Evolutionary conservation across 2,797 vertebrate genomes (phyloP), one percentile per base, ranked within the genome.

Genomic region (Phoxinus dragarum): DNA sequence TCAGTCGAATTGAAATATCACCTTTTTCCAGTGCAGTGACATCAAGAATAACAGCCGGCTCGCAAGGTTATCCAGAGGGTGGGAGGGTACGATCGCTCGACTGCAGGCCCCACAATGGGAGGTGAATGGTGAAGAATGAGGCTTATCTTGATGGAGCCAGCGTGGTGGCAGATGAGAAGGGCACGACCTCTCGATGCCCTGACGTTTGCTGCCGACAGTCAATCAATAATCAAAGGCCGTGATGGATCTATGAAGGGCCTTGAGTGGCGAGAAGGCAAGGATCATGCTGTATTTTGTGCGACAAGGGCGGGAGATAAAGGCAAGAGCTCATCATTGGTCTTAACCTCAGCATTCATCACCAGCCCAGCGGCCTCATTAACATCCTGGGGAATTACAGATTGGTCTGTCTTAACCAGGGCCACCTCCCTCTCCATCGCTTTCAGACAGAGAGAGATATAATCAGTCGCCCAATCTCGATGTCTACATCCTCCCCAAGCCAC

Each of bases 321-420:
- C 84, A 84, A 68, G 81, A 68, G 59, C 56, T 82, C 89, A 85
- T 84, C 86, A 86, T 86, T 88, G 73, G 84, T 52, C 78, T 84
- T 84, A 88, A 92, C 91, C 89, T 83, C 68, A 36, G 82, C 82
- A 88, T 87, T 86, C 74, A 89, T 90, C 84, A 90, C 82, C 75
- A 36, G 74, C 84, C 69, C 74, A 72, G 86, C 80, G 81, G 72
- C 80, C 89, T 91, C 88, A 86, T 91, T 92, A 90, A 88, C 87
- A 88, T 90, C 90, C 86, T 80, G 81, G 23, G 72, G 89, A 82
- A 88, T 84, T 89, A 88, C 72, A 73, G 87, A 91, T 86, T 85
- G 75, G 82, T 66, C 84, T 88, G 79, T 80, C 87, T 82, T 36
- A 82, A 87, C n/a, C 86, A 88, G 59, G 77, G 71, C 81, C 85